Evolutionary conservation across 2,113 vertebrate species (phyloP).

Genomic region (Neogale vison): DNA sequence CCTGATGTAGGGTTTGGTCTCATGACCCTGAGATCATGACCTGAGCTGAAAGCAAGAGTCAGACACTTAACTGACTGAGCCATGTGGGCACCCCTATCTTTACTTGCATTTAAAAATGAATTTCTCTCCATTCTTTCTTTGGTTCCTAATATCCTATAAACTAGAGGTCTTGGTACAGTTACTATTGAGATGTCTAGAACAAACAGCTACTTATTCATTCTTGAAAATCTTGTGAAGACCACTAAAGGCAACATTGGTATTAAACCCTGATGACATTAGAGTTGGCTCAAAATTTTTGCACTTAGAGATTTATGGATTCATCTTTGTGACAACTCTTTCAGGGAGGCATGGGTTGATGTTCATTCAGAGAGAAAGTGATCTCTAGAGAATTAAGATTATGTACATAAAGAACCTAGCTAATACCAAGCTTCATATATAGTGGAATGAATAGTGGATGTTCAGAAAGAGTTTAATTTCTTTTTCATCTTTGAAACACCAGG

Average conservation of each 20-base stretch:
- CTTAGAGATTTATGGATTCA: background rate
- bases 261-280: background rate
- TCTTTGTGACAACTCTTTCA: background rate
- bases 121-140: background rate
- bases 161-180: background rate
- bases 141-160: background rate
- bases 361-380: background rate
- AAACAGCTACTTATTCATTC: background rate
- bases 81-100: background rate
- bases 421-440: background rate
- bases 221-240: background rate
- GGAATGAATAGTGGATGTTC: background rate
- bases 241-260: background rate
- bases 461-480: background rate
- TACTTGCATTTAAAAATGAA: background rate
- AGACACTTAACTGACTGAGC: background rate
- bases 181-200: background rate
- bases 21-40: background rate
- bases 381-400: background rate
- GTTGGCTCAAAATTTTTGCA: background rate
- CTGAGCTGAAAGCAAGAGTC: background rate
- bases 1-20: background rate
- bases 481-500: background rate
- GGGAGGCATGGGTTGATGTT: background rate
- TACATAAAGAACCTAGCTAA: background rate